Percentiles rank a stretch among this genome's conserved stretches.
Evolutionary conservation across 53 echinoderm and acorn worm genomes (phyloP).

Genomic region (Henricia sp.): DNA sequence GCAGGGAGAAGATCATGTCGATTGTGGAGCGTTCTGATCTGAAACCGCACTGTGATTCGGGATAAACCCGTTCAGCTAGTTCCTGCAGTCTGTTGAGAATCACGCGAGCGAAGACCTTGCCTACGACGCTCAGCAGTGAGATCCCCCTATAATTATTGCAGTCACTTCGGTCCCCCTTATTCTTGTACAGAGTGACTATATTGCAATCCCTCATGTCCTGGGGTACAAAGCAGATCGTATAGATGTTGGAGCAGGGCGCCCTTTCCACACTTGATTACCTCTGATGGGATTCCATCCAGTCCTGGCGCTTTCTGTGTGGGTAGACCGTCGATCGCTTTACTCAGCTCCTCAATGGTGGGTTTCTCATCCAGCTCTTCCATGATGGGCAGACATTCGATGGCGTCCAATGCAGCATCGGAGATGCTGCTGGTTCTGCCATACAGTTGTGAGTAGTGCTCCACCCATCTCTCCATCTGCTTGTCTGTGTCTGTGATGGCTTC

Average conservation of each 20-base stretch:
- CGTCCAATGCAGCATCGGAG: neutral
- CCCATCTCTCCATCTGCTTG: constrained; percentile 37
- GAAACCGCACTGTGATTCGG: constrained; percentile 74
- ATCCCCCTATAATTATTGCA: no score
- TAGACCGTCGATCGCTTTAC: constrained; percentile 36
- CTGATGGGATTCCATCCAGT: constrained; percentile 20
- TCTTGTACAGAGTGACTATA: constrained; percentile 46
- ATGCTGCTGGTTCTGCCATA: constrained; percentile 16
- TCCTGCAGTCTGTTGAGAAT: no score
- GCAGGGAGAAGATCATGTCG: constrained; percentile 71
- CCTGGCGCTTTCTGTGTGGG: constrained; percentile 30
- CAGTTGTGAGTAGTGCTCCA: constrained; percentile 40
- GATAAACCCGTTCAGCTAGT: no score
- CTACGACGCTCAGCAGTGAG: no score
- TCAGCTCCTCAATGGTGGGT: constrained; percentile 13
- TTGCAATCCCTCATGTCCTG: constrained; percentile 22
- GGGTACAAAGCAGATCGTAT: constrained; percentile 13
- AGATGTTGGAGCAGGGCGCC: constrained; percentile 4
- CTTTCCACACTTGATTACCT: constrained; percentile 1
- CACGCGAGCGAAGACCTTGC: no score
- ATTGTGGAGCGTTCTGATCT: constrained; percentile 61
- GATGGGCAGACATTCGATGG: neutral
- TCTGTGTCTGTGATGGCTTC: neutral
- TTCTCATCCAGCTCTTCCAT: constrained; percentile 36
- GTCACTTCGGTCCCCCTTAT: constrained; percentile 20